Conservation (phyloP, 2,888 invertebrate genomes). For the Troides aeacus region DNA sequence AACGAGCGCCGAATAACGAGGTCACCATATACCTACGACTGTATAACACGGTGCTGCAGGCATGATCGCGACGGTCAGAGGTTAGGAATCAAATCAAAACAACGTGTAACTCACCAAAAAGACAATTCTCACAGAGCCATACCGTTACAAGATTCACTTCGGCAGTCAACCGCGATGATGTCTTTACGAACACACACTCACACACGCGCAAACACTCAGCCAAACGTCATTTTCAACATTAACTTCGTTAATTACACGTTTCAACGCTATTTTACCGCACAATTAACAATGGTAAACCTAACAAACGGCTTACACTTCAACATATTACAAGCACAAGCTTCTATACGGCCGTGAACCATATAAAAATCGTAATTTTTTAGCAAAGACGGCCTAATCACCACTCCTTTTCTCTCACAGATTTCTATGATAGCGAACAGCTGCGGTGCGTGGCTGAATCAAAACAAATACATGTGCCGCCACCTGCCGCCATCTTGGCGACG, state of each 20-base stretch:
- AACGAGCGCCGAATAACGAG: constrained; percentile 56
- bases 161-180: constrained; percentile 73
- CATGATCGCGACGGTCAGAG: constrained; percentile 45
- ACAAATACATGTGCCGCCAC: constrained; percentile 69
- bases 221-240: constrained; percentile 78
- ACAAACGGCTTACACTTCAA: constrained; percentile 55
- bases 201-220: constrained; percentile 65
- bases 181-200: constrained; percentile 62
- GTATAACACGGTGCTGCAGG: constrained; percentile 45
- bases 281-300: constrained; percentile 63
- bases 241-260: constrained; percentile 70
- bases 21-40: constrained; percentile 50
- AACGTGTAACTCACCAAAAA: constrained; percentile 59
- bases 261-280: constrained; percentile 57
- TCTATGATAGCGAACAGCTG: constrained; percentile 79
- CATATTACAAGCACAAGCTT: constrained; percentile 53
- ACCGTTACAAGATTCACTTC: constrained; percentile 77
- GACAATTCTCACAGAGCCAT: constrained; percentile 60
- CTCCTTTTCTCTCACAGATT: constrained; percentile 79
- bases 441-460: constrained; percentile 67
- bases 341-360: constrained; percentile 62
- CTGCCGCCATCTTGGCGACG: constrained; percentile 36
- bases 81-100: constrained; percentile 34
- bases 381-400: constrained; percentile 77
- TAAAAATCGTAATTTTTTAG: constrained; percentile 71